Conservation (phyloP, 1,140 invertebrate genomes). For the Macrosteles quadrilineatus region DNA sequence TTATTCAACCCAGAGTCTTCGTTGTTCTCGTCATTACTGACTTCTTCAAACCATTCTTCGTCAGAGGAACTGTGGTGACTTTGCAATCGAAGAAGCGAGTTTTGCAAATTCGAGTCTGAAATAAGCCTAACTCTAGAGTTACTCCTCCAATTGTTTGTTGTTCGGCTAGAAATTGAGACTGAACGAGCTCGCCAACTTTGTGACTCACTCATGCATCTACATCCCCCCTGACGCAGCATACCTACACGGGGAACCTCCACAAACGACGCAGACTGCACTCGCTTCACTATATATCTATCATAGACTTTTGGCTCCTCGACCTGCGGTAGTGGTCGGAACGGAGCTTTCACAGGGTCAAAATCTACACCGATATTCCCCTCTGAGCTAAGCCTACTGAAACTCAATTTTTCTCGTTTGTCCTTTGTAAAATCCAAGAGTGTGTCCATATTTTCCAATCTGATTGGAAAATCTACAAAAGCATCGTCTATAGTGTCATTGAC, state of each 20-base stretch:
- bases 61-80: constrained; percentile 49
- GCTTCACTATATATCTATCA: constrained; percentile 40
- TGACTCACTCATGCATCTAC: constrained; percentile 33
- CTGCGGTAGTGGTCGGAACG: background rate
- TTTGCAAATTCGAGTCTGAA: constrained; percentile 39
- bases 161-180: constrained; percentile 36
- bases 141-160: constrained; percentile 26
- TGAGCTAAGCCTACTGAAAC: constrained; percentile 26
- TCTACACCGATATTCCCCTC: constrained; percentile 28
- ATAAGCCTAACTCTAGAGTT: constrained; percentile 41
- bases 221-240: constrained; percentile 33
- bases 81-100: constrained; percentile 42
- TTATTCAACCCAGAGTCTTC: background rate
- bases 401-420: constrained; percentile 12
- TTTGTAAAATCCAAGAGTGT: background rate
- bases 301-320: constrained; percentile 10
- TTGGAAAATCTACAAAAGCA: background rate
- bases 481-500: background rate
- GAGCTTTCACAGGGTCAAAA: background rate
- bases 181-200: constrained; percentile 38
- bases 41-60: constrained; percentile 51
- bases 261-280: constrained; percentile 41
- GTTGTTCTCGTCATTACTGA: constrained; percentile 24
- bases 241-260: constrained; percentile 39
- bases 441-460: background rate